These are phyloP conservation scores for Steinernema feltiae DNA, from an alignment of 1,140 invertebrate species.

Conservation along the genomic window DNA sequence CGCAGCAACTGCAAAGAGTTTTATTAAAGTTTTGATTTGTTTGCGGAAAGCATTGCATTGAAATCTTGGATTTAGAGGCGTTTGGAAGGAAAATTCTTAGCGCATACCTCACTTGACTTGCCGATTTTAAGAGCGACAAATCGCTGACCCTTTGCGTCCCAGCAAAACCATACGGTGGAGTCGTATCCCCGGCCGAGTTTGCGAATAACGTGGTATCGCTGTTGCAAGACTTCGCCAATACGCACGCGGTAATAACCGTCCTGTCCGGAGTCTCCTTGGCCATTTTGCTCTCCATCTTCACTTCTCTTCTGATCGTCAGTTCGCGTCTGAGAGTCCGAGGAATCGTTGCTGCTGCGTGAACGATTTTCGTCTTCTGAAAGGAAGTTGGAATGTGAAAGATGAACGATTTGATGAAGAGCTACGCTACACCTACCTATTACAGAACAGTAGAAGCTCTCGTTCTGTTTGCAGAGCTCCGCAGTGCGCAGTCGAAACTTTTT, in stretches of 20 bases:
- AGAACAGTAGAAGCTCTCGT: no score
- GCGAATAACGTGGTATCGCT: slow-evolving; percentile 82
- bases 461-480: no score
- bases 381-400: no score
- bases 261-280: slow-evolving; percentile 81
- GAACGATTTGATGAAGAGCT: no score
- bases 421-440: no score
- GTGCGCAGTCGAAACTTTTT: no score
- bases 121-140: slow-evolving; percentile 97
- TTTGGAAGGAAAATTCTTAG: slow-evolving; percentile 94
- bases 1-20: slow-evolving; percentile 32
- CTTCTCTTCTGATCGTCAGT: slow-evolving; percentile 65
- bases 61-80: slow-evolving; percentile 82
- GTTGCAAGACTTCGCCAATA: slow-evolving; percentile 86
- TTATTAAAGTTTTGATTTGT: not conserved
- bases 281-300: slow-evolving; percentile 80
- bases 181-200: slow-evolving; percentile 98
- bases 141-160: slow-evolving; percentile 81
- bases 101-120: slow-evolving; percentile 95
- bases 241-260: slow-evolving; percentile 93
- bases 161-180: slow-evolving; percentile 94
- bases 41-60: slow-evolving; percentile 71
- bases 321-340: not conserved
- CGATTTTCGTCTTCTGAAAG: not conserved
- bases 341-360: not conserved